Evolutionary conservation across 2,797 vertebrate species (phyloP).

Genomic region (Macropodus opercularis): DNA sequence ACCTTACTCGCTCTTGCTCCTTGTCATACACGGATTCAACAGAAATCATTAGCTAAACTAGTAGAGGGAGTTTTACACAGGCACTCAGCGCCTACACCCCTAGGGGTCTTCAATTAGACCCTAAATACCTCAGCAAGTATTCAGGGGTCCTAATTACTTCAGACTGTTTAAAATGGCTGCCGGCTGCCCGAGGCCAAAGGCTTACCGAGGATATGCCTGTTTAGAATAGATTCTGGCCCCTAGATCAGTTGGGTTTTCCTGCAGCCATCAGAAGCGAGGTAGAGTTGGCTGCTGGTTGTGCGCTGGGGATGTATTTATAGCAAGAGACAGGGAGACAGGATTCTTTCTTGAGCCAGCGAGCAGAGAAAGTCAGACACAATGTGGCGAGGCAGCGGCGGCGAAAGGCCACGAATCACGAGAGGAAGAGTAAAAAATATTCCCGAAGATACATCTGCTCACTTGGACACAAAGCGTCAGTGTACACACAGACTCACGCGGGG

Average conservation of each 20-base stretch:
- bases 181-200: constrained; percentile 49
- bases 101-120: constrained; percentile 71
- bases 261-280: constrained; percentile 32
- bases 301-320: constrained; percentile 62
- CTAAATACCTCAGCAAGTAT: constrained; percentile 71
- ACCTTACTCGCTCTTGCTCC: constrained; percentile 38
- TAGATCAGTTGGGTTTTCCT: constrained; percentile 56
- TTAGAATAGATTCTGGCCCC: constrained; percentile 59
- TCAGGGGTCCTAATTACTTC: constrained; percentile 74
- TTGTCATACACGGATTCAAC: constrained; percentile 49
- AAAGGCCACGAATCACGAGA: constrained; percentile 40
- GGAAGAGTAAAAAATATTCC: constrained; percentile 50
- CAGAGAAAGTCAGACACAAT: constrained; percentile 11
- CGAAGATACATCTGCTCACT: constrained; percentile 30
- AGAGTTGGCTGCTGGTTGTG: constrained; percentile 33
- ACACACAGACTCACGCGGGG: constrained; percentile 6
- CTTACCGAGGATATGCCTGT: constrained; percentile 60
- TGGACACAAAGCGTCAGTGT: constrained; percentile 17
- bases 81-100: constrained; percentile 57
- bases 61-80: constrained; percentile 62
- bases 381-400: constrained; percentile 40
- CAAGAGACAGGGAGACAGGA: constrained; percentile 53
- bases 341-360: constrained; percentile 41
- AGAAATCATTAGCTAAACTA: constrained; percentile 65
- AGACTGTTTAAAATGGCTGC: constrained; percentile 63